Conservation (phyloP, 2,888 invertebrate species). For the Nemapogon koenigi region DNA sequence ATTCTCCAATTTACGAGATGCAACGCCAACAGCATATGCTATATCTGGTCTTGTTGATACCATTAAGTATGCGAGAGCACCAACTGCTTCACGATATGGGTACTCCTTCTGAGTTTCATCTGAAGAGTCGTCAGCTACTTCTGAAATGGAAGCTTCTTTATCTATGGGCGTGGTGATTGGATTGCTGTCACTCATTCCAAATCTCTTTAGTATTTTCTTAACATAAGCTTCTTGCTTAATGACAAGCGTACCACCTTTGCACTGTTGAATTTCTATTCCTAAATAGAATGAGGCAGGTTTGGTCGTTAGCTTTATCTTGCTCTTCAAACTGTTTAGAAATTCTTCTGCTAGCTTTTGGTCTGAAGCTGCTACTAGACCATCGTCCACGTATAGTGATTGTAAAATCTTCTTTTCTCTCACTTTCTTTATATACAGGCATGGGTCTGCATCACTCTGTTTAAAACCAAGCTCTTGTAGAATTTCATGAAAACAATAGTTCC, state of each 20-base stretch:
- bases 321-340: constrained; percentile 1
- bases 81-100: constrained; percentile 10
- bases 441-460: constrained; percentile 5
- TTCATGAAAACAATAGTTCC: constrained; percentile 1
- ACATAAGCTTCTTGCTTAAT: constrained; percentile 7
- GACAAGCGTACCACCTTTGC: background rate
- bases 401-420: constrained; percentile 1
- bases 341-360: constrained; percentile 1
- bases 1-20: constrained; percentile 8
- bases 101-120: background rate
- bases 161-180: constrained; percentile 6
- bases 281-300: constrained; percentile 7
- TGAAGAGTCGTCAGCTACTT: background rate
- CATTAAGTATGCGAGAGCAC: constrained; percentile 9
- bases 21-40: constrained; percentile 8
- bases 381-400: constrained; percentile 7
- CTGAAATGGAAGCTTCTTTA: constrained; percentile 2
- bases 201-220: constrained; percentile 6
- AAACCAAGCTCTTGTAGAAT: background rate
- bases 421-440: constrained; percentile 4
- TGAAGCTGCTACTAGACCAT: constrained; percentile 9
- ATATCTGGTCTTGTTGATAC: constrained; percentile 9
- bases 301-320: background rate
- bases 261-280: constrained; percentile 5
- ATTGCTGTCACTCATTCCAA: constrained; percentile 5